Evolutionary conservation across 2,797 vertebrate species (phyloP).

Genomic region (Sebastolobus altivelis): DNA sequence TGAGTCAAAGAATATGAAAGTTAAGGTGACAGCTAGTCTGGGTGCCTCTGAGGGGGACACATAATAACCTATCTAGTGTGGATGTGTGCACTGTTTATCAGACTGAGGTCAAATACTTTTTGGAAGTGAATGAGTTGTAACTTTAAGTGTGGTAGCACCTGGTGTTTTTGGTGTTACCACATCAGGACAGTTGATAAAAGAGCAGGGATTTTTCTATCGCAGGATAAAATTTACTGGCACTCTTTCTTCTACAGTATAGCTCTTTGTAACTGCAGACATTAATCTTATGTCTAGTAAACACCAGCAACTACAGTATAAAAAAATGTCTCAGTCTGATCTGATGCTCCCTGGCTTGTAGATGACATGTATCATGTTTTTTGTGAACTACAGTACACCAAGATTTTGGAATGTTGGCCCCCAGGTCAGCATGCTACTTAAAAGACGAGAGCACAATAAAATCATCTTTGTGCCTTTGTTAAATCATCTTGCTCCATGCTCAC

Average conservation of each 20-base stretch:
- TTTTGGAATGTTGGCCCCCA: not conserved
- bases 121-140: no score
- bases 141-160: no score
- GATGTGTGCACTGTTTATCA: no score
- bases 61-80: not conserved
- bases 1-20: not conserved
- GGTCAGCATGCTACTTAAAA: no score
- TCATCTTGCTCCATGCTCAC: no score
- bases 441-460: not conserved
- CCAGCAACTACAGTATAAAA: no score
- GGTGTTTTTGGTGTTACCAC: no score
- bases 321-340: not conserved
- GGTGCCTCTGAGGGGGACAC: not conserved
- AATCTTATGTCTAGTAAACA: no score
- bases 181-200: not conserved
- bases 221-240: not conserved
- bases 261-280: not conserved
- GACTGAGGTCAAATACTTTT: no score
- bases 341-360: not conserved
- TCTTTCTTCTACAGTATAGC: no score
- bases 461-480: not conserved
- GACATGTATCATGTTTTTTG: not conserved
- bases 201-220: not conserved
- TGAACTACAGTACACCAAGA: not conserved
- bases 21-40: not conserved